Evolutionary conservation across 2,797 vertebrate species (phyloP).

Genomic region (Poeciliopsis presidionis): DNA sequence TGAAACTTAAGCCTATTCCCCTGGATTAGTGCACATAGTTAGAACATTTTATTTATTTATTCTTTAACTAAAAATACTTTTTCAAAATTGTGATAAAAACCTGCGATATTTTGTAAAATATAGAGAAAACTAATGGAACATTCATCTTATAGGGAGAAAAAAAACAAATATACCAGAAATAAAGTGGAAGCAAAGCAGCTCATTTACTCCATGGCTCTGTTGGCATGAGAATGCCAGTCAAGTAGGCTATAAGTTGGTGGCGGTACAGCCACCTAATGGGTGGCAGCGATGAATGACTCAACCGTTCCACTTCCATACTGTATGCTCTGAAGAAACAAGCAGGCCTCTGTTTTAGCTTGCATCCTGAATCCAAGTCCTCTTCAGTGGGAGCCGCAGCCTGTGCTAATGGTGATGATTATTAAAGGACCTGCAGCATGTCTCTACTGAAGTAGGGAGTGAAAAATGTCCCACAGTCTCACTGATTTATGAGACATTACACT

Average conservation of each 20-base stretch:
- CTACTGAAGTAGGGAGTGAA: slow-evolving; percentile 36
- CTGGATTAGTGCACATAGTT: background rate
- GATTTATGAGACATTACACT: slow-evolving; percentile 51
- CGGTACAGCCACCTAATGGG: slow-evolving; percentile 62
- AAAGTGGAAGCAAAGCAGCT: slow-evolving; percentile 32
- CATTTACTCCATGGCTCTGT: slow-evolving; percentile 28
- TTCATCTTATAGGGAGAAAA: background rate
- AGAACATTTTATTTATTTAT: background rate
- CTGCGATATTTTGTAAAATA: background rate
- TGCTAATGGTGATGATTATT: slow-evolving; percentile 63
- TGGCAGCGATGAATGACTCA: slow-evolving; percentile 67
- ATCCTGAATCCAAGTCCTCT: slow-evolving; percentile 46
- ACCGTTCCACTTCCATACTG: slow-evolving; percentile 46
- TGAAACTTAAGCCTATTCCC: background rate
- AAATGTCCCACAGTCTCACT: slow-evolving; percentile 31
- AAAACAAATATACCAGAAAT: slow-evolving; percentile 8
- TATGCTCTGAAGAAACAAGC: slow-evolving; percentile 65
- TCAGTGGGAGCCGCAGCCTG: slow-evolving; percentile 30
- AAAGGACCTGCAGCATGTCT: slow-evolving; percentile 63
- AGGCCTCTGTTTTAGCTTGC: slow-evolving; percentile 62
- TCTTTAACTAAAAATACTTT: background rate
- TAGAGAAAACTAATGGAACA: slow-evolving; percentile 8
- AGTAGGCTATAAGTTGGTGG: slow-evolving; percentile 54
- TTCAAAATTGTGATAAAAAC: background rate
- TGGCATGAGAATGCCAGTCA: slow-evolving; percentile 55